Evolutionary conservation across 53 echinoderm and acorn worm species (phyloP).

Genomic region (Paracentrotus lividus): DNA sequence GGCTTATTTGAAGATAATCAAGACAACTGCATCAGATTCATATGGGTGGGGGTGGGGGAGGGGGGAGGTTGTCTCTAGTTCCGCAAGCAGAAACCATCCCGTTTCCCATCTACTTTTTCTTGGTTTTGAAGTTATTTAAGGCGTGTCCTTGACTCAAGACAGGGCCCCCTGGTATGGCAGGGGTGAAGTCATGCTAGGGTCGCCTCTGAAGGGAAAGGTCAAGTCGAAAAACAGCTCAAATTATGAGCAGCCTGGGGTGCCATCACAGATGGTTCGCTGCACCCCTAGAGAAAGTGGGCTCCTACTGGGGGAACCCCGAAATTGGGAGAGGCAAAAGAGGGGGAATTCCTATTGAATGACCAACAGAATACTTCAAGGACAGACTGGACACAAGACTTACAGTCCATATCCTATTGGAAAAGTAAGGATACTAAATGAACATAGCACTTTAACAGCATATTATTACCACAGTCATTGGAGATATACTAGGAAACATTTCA

Average conservation of each 20-base stretch:
- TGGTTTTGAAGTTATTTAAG: slow-evolving; percentile 63
- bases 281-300: slow-evolving; percentile 45
- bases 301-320: slow-evolving; percentile 15
- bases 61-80: not conserved
- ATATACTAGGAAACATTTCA: too few species aligned
- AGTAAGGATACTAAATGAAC: too few species aligned
- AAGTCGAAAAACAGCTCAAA: slow-evolving; percentile 70
- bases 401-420: too few species aligned
- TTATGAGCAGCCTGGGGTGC: slow-evolving; percentile 70
- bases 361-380: not conserved
- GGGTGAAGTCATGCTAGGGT: slow-evolving; percentile 63
- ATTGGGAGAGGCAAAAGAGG: slow-evolving; percentile 26
- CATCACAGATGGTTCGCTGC: slow-evolving; percentile 67
- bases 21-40: too few species aligned
- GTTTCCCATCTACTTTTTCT: slow-evolving; percentile 31
- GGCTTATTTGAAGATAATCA: too few species aligned
- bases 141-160: slow-evolving; percentile 65
- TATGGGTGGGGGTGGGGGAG: not conserved
- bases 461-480: too few species aligned
- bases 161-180: slow-evolving; percentile 71
- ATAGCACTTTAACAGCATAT: too few species aligned
- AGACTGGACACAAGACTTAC: too few species aligned
- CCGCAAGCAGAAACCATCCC: not conserved
- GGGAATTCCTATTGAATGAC: not conserved
- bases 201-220: slow-evolving; percentile 58